phyloP scores from a whole-genome alignment of 1,140 invertebrate species.

The Musca vetustissima region DNA sequence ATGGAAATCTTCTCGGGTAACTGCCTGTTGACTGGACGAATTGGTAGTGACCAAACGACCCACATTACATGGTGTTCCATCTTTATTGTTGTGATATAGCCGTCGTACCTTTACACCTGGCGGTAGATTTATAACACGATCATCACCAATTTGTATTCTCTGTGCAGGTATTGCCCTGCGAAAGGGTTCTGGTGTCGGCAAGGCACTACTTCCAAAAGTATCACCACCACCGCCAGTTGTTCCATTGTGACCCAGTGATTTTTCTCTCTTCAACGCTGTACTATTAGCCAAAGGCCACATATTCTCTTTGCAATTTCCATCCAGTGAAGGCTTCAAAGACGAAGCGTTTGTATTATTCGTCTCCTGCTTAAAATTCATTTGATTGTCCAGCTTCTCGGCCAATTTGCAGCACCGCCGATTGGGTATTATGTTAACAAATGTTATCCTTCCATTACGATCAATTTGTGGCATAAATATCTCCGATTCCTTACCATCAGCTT shows the following conservation, averaged over 20 bases:
- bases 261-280: not conserved
- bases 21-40: no score
- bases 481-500: conserved; percentile 36
- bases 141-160: not conserved
- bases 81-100: not conserved
- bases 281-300: conserved; percentile 22
- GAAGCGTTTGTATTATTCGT: not conserved
- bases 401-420: conserved; percentile 38
- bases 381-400: not conserved
- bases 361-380: not conserved
- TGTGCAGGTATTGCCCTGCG: not conserved
- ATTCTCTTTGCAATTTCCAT: not conserved
- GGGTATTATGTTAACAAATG: conserved; percentile 43
- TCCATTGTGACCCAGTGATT: not conserved
- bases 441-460: conserved; percentile 36
- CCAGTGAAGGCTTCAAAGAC: not conserved
- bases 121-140: not conserved
- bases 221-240: not conserved
- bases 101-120: not conserved
- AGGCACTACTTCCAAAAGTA: not conserved
- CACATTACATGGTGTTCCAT: conserved; percentile 1
- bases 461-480: conserved; percentile 48
- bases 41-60: not conserved
- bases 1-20: not conserved
- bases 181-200: conserved; percentile 8